Evolutionary conservation across 2,113 vertebrate species (phyloP).

Genomic region (Chamaetylas fuelleborni): DNA sequence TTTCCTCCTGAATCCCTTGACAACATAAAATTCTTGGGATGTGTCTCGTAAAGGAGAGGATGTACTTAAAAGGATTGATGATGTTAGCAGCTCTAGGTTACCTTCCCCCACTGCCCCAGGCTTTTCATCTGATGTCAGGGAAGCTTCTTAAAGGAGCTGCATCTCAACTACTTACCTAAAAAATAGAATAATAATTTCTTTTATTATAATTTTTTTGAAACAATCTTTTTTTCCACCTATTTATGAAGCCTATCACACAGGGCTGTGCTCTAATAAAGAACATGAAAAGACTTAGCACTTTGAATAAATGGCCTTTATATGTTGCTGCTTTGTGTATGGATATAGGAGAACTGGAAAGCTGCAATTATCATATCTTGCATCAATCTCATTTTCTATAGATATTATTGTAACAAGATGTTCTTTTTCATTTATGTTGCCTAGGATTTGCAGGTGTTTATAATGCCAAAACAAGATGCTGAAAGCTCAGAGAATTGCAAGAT

Average conservation of each 20-base stretch:
- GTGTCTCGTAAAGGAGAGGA: background rate
- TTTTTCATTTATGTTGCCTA: background rate
- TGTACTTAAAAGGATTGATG: background rate
- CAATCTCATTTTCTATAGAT: background rate
- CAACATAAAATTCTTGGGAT: background rate
- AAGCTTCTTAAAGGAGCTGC: background rate
- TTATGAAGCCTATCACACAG: background rate
- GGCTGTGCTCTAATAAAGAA: background rate
- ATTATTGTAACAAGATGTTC: background rate
- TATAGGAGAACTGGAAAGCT: background rate
- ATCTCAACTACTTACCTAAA: background rate
- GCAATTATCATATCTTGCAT: background rate
- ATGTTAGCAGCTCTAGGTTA: background rate
- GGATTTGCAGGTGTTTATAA: background rate
- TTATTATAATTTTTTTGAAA: background rate
- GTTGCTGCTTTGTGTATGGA: background rate
- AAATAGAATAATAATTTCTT: background rate
- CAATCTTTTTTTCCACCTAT: background rate
- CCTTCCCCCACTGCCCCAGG: background rate
- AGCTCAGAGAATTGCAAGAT: background rate
- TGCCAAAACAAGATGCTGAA: slow-evolving; percentile 3
- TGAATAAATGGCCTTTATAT: background rate
- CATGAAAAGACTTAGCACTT: background rate
- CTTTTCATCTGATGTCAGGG: background rate
- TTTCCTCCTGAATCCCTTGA: background rate